phyloP scores from a whole-genome alignment of 2,113 vertebrate species.

The Leuciscus idus region DNA sequence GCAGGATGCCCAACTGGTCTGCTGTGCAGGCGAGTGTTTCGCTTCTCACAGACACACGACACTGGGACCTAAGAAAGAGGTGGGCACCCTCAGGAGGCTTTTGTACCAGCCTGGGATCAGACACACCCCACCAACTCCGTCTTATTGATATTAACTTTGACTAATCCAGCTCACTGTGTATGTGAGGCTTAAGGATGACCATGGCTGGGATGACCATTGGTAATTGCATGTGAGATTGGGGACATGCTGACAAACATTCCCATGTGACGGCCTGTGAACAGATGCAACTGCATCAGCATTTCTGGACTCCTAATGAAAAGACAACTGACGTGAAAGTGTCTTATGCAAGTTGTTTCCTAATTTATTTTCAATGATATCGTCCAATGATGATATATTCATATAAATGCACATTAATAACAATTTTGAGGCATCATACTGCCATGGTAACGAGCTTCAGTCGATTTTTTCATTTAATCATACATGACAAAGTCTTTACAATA shows the following conservation, averaged over 20 bases:
- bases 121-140: constrained; percentile 47
- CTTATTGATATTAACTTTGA: constrained; percentile 63
- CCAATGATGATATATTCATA: background rate
- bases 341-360: background rate
- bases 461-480: background rate
- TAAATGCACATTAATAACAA: background rate
- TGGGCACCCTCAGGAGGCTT: constrained; percentile 50
- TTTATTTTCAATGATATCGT: background rate
- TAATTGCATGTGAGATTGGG: constrained; percentile 28
- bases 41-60: constrained; percentile 75
- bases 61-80: constrained; percentile 51
- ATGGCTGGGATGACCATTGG: constrained; percentile 30
- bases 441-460: background rate
- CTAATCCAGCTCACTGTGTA: constrained; percentile 66
- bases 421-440: background rate
- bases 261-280: background rate
- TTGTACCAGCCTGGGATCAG: constrained; percentile 62
- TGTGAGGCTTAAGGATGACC: constrained; percentile 62
- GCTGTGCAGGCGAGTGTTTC: constrained; percentile 69
- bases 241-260: background rate
- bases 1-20: constrained; percentile 66
- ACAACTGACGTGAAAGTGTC: background rate
- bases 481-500: background rate
- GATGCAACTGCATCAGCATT: constrained; percentile 31
- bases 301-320: background rate